Percentiles rank a stretch among this genome's conserved stretches.
Evolutionary conservation across 2,113 vertebrate species (phyloP).

Genomic region (Synchiropus splendidus): DNA sequence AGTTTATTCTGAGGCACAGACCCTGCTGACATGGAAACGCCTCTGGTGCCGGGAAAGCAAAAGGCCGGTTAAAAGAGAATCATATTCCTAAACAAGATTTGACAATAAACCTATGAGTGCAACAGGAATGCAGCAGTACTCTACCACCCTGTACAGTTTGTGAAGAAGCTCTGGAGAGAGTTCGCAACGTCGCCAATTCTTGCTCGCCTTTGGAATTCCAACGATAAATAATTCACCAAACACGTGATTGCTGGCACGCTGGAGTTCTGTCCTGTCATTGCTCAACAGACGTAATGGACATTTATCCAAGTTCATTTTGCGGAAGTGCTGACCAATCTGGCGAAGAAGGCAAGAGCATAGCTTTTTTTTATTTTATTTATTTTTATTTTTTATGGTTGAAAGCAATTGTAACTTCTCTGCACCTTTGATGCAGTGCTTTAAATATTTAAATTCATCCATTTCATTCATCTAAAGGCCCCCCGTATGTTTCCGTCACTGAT

Average conservation of each 20-base stretch:
- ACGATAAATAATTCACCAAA: constrained; percentile 16
- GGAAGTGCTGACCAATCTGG: no score
- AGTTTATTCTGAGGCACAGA: constrained; percentile 52
- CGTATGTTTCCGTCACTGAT: no score
- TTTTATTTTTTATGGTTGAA: no score
- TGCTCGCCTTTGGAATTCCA: constrained; percentile 32
- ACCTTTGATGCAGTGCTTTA: no score
- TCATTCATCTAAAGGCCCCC: no score
- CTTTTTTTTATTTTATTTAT: no score
- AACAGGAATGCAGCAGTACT: constrained; percentile 63
- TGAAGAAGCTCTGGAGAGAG: constrained; percentile 50
- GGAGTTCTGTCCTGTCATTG: constrained; percentile 1
- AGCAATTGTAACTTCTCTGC: no score
- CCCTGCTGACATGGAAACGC: constrained; percentile 46
- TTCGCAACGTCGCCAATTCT: constrained; percentile 10
- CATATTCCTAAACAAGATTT: constrained; percentile 65
- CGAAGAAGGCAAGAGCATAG: no score
- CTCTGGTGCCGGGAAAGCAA: constrained; percentile 52
- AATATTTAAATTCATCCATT: no score
- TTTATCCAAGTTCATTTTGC: no score
- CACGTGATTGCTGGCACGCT: constrained; percentile 12
- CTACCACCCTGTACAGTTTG: constrained; percentile 52
- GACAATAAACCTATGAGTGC: constrained; percentile 61
- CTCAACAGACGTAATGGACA: no score
- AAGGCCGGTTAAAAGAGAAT: constrained; percentile 65